Conservation (phyloP, 2,797 vertebrate species). For the Halcyon smyrnensis region DNA sequence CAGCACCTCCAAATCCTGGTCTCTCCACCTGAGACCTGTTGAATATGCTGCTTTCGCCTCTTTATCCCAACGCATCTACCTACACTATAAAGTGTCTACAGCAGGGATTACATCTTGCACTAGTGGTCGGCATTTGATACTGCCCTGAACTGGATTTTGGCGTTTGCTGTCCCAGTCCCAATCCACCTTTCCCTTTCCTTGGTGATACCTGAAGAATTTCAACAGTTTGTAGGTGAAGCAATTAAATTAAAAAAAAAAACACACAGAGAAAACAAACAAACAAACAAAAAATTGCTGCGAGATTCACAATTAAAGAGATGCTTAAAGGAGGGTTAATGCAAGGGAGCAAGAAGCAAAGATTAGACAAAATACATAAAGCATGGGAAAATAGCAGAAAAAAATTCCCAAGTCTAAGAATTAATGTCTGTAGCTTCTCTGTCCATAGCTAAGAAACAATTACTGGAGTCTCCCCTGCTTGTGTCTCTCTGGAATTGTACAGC, state of each 20-base stretch:
- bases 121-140: not conserved
- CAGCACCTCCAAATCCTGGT: not conserved
- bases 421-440: not conserved
- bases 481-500: not conserved
- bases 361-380: not conserved
- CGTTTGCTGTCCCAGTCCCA: not conserved
- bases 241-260: not conserved
- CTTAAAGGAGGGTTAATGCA: not conserved
- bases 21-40: not conserved
- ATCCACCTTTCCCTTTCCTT: not conserved
- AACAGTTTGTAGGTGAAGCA: not conserved
- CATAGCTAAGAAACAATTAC: not conserved
- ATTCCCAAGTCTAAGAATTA: not conserved
- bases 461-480: not conserved
- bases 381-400: not conserved
- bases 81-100: rapidly evolving
- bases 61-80: not conserved
- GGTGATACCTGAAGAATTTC: not conserved
- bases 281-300: not conserved
- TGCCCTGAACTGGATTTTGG: not conserved
- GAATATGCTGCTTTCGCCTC: not conserved
- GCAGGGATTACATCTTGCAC: not conserved
- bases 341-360: not conserved
- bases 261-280: not conserved
- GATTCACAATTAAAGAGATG: not conserved